Conservation (phyloP, 2,797 vertebrate genomes). For the Acridotheres tristis region DNA sequence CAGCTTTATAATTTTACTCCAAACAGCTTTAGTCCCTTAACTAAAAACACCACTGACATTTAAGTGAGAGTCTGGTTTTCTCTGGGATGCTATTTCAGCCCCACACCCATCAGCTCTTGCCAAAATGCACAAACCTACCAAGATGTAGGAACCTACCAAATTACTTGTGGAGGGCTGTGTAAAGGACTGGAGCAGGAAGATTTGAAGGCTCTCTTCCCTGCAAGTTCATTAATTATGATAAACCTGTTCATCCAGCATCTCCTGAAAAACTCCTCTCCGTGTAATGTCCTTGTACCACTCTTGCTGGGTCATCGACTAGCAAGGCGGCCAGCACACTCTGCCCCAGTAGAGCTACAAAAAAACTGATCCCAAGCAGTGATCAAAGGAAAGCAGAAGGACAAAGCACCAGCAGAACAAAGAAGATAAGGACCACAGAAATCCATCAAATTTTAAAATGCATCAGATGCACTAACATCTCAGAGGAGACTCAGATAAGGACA, state of each 20-base stretch:
- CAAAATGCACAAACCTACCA: not conserved
- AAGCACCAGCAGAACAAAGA: slow-evolving; percentile 23
- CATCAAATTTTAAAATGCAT: slow-evolving; percentile 61
- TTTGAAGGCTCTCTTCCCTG: not conserved
- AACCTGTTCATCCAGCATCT: not conserved
- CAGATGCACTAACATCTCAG: not conserved
- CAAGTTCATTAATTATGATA: slow-evolving; percentile 20
- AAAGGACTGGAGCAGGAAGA: not conserved
- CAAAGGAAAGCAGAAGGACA: slow-evolving; percentile 38
- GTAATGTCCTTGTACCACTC: slow-evolving; percentile 26
- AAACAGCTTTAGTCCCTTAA: not conserved
- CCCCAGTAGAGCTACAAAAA: not conserved
- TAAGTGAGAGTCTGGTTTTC: not conserved
- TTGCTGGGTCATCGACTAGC: not conserved
- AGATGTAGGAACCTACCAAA: not conserved
- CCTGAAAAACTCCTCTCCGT: not conserved
- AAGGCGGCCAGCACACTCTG: not conserved
- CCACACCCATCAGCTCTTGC: not conserved
- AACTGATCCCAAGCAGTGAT: slow-evolving; percentile 16
- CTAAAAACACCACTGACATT: not conserved
- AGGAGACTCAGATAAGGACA: slow-evolving; percentile 56
- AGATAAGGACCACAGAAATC: slow-evolving; percentile 53
- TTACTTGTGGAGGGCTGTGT: not conserved
- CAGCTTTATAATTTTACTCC: not conserved
- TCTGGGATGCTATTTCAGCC: not conserved